These are phyloP conservation scores for Bembecia ichneumoniformis DNA, from an alignment of 2,888 invertebrate species.

Conservation along the genomic window DNA sequence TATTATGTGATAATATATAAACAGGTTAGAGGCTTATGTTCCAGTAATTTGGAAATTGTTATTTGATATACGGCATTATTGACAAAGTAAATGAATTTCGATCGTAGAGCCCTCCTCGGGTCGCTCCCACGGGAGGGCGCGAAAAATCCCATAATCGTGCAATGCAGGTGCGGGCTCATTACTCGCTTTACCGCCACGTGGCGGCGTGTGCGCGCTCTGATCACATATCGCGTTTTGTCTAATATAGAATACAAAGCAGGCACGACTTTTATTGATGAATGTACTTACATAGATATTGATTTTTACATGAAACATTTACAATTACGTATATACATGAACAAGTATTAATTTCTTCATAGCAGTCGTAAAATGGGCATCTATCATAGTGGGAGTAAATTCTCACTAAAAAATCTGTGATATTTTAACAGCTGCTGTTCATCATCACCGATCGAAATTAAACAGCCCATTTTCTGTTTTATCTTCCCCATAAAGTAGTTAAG, in stretches of 20 bases:
- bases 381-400: no score
- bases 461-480: no score
- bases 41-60: constrained; percentile 18
- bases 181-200: constrained; percentile 63
- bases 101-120: constrained; percentile 9
- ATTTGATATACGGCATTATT: constrained; percentile 47
- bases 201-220: constrained; percentile 42
- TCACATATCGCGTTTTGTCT: constrained; percentile 33
- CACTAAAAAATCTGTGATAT: no score
- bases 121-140: constrained; percentile 70
- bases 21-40: not conserved
- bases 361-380: no score
- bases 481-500: no score
- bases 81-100: constrained; percentile 48
- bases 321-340: not conserved
- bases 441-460: no score
- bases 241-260: constrained; percentile 36
- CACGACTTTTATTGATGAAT: constrained; percentile 9
- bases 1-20: not conserved
- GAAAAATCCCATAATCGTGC: constrained; percentile 68
- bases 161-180: constrained; percentile 70
- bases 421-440: no score
- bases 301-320: not conserved
- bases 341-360: no score
- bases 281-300: not conserved